Percentiles rank a stretch among this genome's conserved stretches.
These are phyloP conservation scores for Apomyelois bistriatella DNA, from an alignment of 2,888 invertebrate genomes.

Conservation along the genomic window DNA sequence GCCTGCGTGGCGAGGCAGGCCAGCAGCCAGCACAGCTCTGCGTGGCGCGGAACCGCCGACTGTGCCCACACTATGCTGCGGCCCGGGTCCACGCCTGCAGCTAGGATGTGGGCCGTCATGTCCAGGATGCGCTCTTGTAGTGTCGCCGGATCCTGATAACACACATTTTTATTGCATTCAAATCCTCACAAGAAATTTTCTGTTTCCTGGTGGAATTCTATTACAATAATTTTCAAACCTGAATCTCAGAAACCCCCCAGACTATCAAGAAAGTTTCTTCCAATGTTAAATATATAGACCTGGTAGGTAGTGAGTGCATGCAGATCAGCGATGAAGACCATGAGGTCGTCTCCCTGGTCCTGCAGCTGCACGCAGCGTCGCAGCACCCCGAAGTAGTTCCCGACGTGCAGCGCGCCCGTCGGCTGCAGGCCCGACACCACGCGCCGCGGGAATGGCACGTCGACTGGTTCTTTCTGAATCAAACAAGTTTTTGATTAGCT, in stretches of 20 bases:
- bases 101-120: slow-evolving; percentile 91
- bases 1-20: slow-evolving; percentile 91
- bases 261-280: too few species aligned
- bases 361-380: slow-evolving; percentile 92
- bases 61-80: slow-evolving; percentile 92
- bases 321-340: slow-evolving; percentile 93
- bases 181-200: too few species aligned
- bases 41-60: slow-evolving; percentile 90
- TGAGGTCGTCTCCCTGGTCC: slow-evolving; percentile 83
- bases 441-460: slow-evolving; percentile 71
- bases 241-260: too few species aligned
- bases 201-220: too few species aligned
- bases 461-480: slow-evolving; percentile 1
- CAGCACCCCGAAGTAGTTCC: slow-evolving; percentile 98
- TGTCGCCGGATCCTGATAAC: background rate
- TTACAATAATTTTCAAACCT: too few species aligned
- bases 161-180: too few species aligned
- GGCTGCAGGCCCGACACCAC: slow-evolving; percentile 98
- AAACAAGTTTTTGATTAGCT: background rate
- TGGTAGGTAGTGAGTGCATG: slow-evolving; percentile 94
- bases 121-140: slow-evolving; percentile 86
- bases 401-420: slow-evolving; percentile 95
- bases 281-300: slow-evolving; percentile 58
- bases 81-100: slow-evolving; percentile 93
- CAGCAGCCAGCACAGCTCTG: slow-evolving; percentile 94